Evolutionary conservation across 2,888 invertebrate genomes (phyloP).

Genomic region (Kuschelorhynchus macadamiae): DNA sequence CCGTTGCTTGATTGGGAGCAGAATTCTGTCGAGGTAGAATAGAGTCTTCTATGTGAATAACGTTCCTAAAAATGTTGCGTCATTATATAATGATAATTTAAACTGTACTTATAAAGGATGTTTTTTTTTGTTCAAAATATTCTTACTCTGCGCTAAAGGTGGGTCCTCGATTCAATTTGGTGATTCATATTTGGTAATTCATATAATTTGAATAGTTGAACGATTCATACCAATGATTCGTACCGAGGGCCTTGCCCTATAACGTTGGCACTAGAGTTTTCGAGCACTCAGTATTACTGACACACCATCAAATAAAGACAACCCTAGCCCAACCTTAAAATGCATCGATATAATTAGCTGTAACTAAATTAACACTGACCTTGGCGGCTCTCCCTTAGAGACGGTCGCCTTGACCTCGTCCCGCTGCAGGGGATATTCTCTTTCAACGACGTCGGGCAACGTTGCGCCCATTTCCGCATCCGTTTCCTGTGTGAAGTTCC

Average conservation of each 20-base stretch:
- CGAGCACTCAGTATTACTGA: no score
- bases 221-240: no score
- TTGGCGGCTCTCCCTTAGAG: constrained; percentile 22
- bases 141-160: no score
- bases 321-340: no score
- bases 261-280: no score
- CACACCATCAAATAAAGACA: no score
- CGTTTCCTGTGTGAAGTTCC: constrained; percentile 75
- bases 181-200: no score
- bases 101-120: background rate
- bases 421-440: constrained; percentile 78
- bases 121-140: no score
- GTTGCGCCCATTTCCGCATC: constrained; percentile 67
- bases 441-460: constrained; percentile 65
- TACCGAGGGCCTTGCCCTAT: no score
- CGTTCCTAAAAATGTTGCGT: constrained; percentile 24
- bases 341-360: no score
- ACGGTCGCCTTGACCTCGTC: constrained; percentile 77
- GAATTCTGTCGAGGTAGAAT: constrained; percentile 40
- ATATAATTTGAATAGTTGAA: no score
- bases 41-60: constrained; percentile 5
- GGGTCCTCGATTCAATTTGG: no score
- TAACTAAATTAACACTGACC: constrained; percentile 25
- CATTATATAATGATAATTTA: background rate
- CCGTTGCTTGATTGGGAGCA: constrained; percentile 38